Percentiles rank a stretch among this genome's conserved stretches.
Evolutionary conservation across 1,140 invertebrate species (phyloP).

Genomic region (Bombus superbus): DNA sequence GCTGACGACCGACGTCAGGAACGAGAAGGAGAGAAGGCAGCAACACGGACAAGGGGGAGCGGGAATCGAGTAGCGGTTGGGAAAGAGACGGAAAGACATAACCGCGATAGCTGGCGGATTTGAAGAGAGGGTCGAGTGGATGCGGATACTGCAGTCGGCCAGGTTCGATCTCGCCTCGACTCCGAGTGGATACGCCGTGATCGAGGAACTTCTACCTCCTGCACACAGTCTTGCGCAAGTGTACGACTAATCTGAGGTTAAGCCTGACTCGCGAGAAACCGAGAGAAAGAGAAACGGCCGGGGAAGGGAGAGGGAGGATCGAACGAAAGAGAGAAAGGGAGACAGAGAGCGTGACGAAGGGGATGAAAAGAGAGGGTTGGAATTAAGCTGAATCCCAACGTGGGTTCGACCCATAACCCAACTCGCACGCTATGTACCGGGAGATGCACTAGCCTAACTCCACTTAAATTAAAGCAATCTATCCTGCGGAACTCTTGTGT

Average conservation of each 20-base stretch:
- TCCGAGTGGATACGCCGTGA: constrained; percentile 64
- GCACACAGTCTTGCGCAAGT: constrained; percentile 39
- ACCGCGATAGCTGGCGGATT: constrained; percentile 55
- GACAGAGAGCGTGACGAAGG: background rate
- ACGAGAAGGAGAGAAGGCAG: background rate
- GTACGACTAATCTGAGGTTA: constrained; percentile 67
- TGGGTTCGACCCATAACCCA: constrained; percentile 73
- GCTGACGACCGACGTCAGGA: constrained; percentile 30
- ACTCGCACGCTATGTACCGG: constrained; percentile 65
- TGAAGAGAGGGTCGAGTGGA: constrained; percentile 58
- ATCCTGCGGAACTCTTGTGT: constrained; percentile 76
- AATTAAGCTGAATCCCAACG: constrained; percentile 70
- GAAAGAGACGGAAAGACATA: constrained; percentile 39
- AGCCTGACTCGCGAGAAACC: constrained; percentile 38
- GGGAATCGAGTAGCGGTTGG: background rate
- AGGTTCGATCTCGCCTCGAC: constrained; percentile 67
- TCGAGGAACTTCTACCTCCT: constrained; percentile 58
- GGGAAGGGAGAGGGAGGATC: constrained; percentile 10
- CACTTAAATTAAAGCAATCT: constrained; percentile 81
- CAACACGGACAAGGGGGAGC: background rate
- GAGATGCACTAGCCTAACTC: constrained; percentile 74
- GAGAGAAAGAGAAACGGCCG: background rate
- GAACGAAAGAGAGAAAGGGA: background rate
- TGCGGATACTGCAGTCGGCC: constrained; percentile 69
- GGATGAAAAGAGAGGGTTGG: constrained; percentile 16